Conservation (phyloP, 2,888 invertebrate species). For the Xestia rhomboidea region DNA sequence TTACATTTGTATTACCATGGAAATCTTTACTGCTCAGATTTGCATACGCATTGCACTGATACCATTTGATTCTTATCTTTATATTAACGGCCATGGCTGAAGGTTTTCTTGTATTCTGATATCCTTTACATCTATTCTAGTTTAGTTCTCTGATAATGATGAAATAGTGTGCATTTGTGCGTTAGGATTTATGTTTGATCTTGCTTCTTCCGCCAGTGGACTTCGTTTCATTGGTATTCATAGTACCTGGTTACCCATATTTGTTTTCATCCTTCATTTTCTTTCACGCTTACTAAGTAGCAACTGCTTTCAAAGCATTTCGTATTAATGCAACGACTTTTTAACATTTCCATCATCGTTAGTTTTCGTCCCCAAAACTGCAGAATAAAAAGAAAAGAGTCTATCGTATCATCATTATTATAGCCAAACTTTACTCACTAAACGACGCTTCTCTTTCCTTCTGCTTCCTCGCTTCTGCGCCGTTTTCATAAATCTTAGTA, state of each 20-base stretch:
- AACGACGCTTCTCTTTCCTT: not conserved
- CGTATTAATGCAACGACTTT: too few species aligned
- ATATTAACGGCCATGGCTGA: conserved; percentile 40
- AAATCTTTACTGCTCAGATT: conserved; percentile 46
- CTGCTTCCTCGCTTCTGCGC: not conserved
- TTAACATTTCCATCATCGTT: too few species aligned
- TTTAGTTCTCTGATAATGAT: conserved; percentile 24
- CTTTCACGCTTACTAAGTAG: too few species aligned
- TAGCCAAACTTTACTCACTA: not conserved
- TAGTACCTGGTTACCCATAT: too few species aligned
- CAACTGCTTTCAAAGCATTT: too few species aligned
- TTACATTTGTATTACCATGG: conserved; percentile 53
- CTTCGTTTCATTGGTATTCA: not conserved
- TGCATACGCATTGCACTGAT: conserved; percentile 55
- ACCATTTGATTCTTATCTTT: conserved; percentile 47
- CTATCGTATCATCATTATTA: too few species aligned
- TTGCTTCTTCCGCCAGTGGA: not conserved
- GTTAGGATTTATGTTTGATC: not conserved
- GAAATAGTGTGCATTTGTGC: conserved; percentile 14
- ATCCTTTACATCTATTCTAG: conserved; percentile 43
- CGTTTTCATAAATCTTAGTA: not conserved
- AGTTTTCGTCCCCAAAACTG: too few species aligned
- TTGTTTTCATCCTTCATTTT: too few species aligned
- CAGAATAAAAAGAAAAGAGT: too few species aligned
- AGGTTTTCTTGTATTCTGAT: conserved; percentile 42